Evolutionary conservation across 2,797 vertebrate genomes (phyloP), one percentile per base, ranked within the genome.

Genomic region (Sorex maritimensis): DNA sequence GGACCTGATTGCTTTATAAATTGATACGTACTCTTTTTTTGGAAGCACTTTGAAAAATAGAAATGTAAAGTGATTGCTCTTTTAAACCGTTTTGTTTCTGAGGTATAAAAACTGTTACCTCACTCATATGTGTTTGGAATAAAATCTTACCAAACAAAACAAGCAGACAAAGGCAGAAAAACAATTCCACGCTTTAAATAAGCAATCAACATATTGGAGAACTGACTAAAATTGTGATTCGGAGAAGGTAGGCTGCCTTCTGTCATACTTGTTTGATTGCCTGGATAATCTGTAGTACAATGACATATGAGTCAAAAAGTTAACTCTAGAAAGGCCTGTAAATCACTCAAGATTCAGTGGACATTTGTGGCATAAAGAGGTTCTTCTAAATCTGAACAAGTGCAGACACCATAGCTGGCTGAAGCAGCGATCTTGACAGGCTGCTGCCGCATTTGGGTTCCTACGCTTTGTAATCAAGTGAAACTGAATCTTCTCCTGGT

Each of bases 101-200:
- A 91, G 24, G 17, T 58, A 78, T 69, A 88, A 89, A 95, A 58
- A 23, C 89, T 90, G 41, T 83, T 68, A 61, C 69, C 46, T 90
- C 28, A 23, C 4, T 91, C 46, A 15, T n/a, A 30, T 12, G 41
- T 26, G 19, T 93, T 81, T 92, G 49, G 89, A 89, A 73, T 83
- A 78, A 38, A 69, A 74, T 95, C 81, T 86, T 84, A 44, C 28
- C 44, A 28, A 61, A 68, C 69, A 86, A 28, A 96, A 79, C 61
- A 49, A 84, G 63, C 55, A 91, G 44, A 91, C 68, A 30, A 86
- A 28, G 8, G n/a, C 23, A 73, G 77, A 68, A 78, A 90, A 86
- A 24, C 0, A 15, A 21, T 34, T 58, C 11, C 44, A 7, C 1
- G 34, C 0, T 44, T 44, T 44, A 92, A 93, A 90, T 52, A 86